Percentiles rank a stretch among this genome's conserved stretches.
These are phyloP conservation scores for Mimachlamys varia DNA, from an alignment of 2,888 invertebrate genomes.

Conservation along the genomic window DNA sequence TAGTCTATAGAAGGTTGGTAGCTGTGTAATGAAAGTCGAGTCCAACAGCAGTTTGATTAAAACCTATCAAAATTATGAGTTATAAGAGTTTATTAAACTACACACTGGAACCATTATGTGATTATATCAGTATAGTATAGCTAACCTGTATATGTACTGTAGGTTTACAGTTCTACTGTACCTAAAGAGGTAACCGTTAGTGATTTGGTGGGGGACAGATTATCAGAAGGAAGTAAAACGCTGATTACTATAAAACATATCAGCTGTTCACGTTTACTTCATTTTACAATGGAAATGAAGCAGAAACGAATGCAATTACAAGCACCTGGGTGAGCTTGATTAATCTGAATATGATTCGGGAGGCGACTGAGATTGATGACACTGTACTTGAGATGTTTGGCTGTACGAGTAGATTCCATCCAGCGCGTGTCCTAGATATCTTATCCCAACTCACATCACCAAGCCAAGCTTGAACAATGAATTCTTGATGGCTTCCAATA, in stretches of 20 bases:
- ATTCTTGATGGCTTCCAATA: neutral
- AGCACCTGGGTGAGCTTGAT: neutral
- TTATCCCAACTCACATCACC: neutral
- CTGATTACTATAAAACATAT: neutral
- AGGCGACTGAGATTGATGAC: neutral
- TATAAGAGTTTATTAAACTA: neutral
- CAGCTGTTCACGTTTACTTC: slow-evolving; percentile 7
- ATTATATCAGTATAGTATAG: neutral
- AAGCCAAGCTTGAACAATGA: slow-evolving; percentile 28
- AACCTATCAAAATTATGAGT: too few species aligned
- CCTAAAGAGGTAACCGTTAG: neutral
- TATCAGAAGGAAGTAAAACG: neutral
- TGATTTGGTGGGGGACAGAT: neutral
- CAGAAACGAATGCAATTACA: slow-evolving; percentile 17
- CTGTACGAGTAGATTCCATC: neutral
- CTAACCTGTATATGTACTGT: neutral
- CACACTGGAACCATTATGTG: neutral
- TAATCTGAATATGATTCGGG: neutral
- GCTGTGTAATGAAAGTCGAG: too few species aligned
- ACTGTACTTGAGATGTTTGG: slow-evolving; percentile 1
- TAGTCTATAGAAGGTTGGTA: too few species aligned
- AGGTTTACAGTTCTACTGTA: neutral
- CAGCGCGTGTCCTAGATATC: neutral
- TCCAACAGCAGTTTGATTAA: too few species aligned
- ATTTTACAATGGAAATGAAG: slow-evolving; percentile 31